Evolutionary conservation across 2,888 invertebrate species (phyloP).

Genomic region (Resseliella maxima): DNA sequence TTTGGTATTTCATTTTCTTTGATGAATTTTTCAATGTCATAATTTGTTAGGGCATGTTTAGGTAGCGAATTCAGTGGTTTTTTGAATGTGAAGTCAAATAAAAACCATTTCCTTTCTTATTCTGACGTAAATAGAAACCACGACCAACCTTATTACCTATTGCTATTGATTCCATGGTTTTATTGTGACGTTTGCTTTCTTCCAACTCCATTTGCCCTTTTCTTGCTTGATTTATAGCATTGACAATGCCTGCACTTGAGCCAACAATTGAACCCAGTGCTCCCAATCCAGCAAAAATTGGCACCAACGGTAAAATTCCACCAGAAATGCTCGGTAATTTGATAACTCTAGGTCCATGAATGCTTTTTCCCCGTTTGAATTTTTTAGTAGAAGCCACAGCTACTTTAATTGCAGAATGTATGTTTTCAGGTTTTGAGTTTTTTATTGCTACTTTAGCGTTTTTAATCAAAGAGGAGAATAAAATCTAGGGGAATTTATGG

Average conservation of each 20-base stretch:
- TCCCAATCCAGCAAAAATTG: slow-evolving; percentile 64
- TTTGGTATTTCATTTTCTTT: not conserved
- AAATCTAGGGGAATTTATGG: no score
- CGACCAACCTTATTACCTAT: not conserved
- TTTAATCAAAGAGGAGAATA: not conserved
- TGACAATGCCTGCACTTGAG: slow-evolving; percentile 64
- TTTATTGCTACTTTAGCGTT: slow-evolving; percentile 28
- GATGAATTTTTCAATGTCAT: not conserved
- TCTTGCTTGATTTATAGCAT: slow-evolving; percentile 63
- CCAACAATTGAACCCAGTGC: slow-evolving; percentile 63
- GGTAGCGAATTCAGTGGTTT: slow-evolving; percentile 60
- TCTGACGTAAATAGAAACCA: not conserved
- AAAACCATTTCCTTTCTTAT: slow-evolving; percentile 62
- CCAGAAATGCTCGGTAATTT: slow-evolving; percentile 58
- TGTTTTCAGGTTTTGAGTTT: not conserved
- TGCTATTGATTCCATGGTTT: slow-evolving; percentile 64
- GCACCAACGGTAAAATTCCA: slow-evolving; percentile 59
- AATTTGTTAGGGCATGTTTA: not conserved
- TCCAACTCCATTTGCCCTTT: slow-evolving; percentile 61
- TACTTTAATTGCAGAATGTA: not conserved
- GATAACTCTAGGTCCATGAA: not conserved
- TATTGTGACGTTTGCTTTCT: slow-evolving; percentile 63
- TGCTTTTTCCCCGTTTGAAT: not conserved
- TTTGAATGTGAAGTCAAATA: slow-evolving; percentile 61
- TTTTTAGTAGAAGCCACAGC: not conserved